These are phyloP conservation scores for Drosophila lacteicornis DNA, from an alignment of 1,140 invertebrate species.

Conservation along the genomic window DNA sequence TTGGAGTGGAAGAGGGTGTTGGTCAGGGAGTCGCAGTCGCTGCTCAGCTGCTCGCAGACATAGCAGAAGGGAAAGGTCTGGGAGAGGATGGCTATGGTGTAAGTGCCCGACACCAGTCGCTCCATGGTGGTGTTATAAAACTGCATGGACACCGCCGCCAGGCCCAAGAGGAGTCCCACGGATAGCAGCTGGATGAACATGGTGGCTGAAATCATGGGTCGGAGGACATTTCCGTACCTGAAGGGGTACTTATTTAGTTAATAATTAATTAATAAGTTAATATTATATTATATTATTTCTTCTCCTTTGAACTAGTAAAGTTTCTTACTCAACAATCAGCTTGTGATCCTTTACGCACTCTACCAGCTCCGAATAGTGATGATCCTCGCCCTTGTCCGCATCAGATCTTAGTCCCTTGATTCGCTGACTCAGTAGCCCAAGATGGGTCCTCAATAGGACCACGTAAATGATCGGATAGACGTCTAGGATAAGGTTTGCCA, in stretches of 20 bases:
- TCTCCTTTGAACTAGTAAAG: too few relatives aligned
- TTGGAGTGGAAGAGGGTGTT: conserved; percentile 33
- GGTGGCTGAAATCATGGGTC: conserved; percentile 42
- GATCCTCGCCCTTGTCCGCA: conserved; percentile 14
- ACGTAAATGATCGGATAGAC: conserved; percentile 32
- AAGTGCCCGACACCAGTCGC: conserved; percentile 7
- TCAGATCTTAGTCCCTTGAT: conserved; percentile 17
- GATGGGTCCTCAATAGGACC: conserved; percentile 25
- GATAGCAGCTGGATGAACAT: conserved; percentile 39
- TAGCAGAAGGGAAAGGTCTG: conserved; percentile 50
- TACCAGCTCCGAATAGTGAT: conserved; percentile 27
- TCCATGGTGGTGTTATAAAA: conserved; percentile 32
- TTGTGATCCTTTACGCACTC: conserved; percentile 38
- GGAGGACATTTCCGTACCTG: conserved; percentile 29
- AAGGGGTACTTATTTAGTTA: background rate
- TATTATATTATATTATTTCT: too few relatives aligned
- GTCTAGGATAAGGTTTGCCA: conserved; percentile 23
- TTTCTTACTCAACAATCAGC: conserved; percentile 32
- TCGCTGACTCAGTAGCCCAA: conserved; percentile 4
- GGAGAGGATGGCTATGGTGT: conserved; percentile 11
- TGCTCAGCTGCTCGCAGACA: conserved; percentile 25
- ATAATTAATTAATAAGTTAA: too few relatives aligned
- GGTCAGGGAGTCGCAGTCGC: conserved; percentile 14
- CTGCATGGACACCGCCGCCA: conserved; percentile 29
- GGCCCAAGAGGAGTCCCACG: conserved; percentile 26